Conservation (phyloP, 2,797 vertebrate genomes). For the Kryptolebias ocellatus region DNA sequence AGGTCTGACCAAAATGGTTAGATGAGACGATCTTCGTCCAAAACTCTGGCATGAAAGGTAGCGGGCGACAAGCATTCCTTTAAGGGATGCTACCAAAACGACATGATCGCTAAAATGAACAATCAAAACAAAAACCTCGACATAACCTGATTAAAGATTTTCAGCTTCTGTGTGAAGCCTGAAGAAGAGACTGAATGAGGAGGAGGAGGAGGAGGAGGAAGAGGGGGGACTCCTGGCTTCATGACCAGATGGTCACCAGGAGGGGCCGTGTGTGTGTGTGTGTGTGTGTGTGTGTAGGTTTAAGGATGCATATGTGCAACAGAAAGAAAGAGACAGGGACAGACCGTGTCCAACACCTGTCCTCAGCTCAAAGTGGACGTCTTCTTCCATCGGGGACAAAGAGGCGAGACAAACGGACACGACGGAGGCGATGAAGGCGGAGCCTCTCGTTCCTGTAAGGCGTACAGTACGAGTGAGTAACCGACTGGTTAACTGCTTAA, state of each 20-base stretch:
- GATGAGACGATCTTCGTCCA: too few species aligned
- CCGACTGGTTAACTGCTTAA: constrained; percentile 4
- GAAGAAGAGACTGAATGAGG: not conserved
- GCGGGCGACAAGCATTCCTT: too few species aligned
- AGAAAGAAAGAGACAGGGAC: constrained; percentile 30
- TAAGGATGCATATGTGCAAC: constrained; percentile 2
- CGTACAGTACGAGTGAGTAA: not conserved
- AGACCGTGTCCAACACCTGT: constrained; percentile 73
- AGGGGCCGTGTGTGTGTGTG: constrained; percentile 70
- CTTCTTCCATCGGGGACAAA: constrained; percentile 26
- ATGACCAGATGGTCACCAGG: constrained; percentile 81
- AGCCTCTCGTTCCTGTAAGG: not conserved
- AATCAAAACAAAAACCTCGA: too few species aligned
- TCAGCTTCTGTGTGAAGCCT: not conserved
- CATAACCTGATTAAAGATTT: not conserved
- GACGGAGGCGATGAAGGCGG: too few species aligned
- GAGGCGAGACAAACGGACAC: not conserved
- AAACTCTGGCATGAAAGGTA: too few species aligned
- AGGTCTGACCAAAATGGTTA: too few species aligned
- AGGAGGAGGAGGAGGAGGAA: not conserved
- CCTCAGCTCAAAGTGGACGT: constrained; percentile 40
- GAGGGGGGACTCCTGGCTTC: constrained; percentile 42
- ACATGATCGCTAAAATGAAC: too few species aligned
- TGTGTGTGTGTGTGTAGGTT: not conserved
- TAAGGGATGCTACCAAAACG: too few species aligned